These are phyloP conservation scores for Microcebus tavaratra DNA, from an alignment of 2,113 vertebrate genomes.

Conservation along the genomic window DNA sequence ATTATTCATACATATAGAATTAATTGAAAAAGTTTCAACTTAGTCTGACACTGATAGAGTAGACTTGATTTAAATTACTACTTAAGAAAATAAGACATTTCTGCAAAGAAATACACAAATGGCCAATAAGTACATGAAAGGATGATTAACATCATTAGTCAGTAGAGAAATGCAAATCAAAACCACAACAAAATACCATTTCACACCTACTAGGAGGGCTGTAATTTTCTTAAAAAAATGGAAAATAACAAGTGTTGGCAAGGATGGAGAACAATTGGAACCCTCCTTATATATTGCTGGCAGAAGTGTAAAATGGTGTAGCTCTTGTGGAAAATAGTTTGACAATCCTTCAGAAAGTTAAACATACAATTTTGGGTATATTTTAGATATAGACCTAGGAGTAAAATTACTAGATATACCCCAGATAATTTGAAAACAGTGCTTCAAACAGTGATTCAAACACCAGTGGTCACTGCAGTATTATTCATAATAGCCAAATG, in stretches of 20 bases:
- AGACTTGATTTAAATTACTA: not conserved
- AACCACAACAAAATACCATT: not conserved
- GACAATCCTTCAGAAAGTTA: not conserved
- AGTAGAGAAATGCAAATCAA: not conserved
- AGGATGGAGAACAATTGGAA: not conserved
- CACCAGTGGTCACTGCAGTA: not conserved
- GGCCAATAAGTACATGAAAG: not conserved
- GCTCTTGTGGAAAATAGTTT: not conserved
- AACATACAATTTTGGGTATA: not conserved
- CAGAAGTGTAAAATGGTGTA: not conserved
- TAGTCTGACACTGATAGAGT: not conserved
- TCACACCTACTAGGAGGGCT: not conserved
- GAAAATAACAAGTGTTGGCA: not conserved
- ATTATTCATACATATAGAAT: not conserved
- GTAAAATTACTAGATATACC: not conserved
- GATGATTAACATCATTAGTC: not conserved
- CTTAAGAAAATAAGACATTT: constrained; percentile 7
- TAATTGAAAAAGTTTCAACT: not conserved
- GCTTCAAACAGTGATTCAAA: not conserved
- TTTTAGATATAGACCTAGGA: too few relatives aligned
- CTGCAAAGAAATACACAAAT: not conserved
- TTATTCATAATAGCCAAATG: not conserved
- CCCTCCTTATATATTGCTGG: not conserved
- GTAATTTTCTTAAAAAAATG: not conserved
- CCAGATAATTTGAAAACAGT: not conserved